These are phyloP conservation scores for Boloria selene DNA, from an alignment of 2,888 invertebrate species.

Conservation along the genomic window DNA sequence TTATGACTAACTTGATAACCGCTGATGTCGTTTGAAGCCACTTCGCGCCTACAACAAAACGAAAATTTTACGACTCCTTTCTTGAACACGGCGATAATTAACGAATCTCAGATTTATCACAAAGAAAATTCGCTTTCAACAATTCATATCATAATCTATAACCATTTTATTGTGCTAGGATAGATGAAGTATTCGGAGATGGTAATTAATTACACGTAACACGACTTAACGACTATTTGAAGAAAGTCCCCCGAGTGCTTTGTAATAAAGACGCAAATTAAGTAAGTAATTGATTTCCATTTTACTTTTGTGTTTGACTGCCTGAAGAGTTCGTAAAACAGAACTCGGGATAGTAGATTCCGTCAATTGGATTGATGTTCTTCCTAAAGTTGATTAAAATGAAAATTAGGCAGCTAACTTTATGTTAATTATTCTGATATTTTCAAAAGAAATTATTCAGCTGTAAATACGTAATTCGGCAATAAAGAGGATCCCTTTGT, in stretches of 20 bases:
- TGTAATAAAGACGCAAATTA: slow-evolving; percentile 54
- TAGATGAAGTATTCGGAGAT: slow-evolving; percentile 47
- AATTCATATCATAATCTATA: slow-evolving; percentile 75
- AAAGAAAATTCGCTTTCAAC: slow-evolving; percentile 73
- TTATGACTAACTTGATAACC: slow-evolving; percentile 59
- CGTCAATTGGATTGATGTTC: slow-evolving; percentile 38
- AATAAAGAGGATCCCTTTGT: slow-evolving; percentile 5
- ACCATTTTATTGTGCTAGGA: slow-evolving; percentile 68
- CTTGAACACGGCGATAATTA: slow-evolving; percentile 64
- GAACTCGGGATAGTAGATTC: slow-evolving; percentile 33
- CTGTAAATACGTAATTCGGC: slow-evolving; percentile 16
- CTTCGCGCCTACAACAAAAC: slow-evolving; percentile 61
- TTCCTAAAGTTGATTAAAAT: slow-evolving; percentile 36
- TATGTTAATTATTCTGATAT: slow-evolving; percentile 33
- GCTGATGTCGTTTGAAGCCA: slow-evolving; percentile 63
- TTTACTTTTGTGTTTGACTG: slow-evolving; percentile 46
- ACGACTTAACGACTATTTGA: slow-evolving; percentile 57
- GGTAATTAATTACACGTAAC: slow-evolving; percentile 71
- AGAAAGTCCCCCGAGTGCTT: slow-evolving; percentile 52
- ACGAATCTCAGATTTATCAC: slow-evolving; percentile 75
- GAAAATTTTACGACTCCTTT: slow-evolving; percentile 61
- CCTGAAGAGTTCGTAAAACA: slow-evolving; percentile 37
- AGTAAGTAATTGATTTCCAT: slow-evolving; percentile 52
- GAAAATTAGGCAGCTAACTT: slow-evolving; percentile 35
- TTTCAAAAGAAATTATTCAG: slow-evolving; percentile 31